phyloP scores from a whole-genome alignment of 1,140 invertebrate species.

The Monomorium pharaonis region DNA sequence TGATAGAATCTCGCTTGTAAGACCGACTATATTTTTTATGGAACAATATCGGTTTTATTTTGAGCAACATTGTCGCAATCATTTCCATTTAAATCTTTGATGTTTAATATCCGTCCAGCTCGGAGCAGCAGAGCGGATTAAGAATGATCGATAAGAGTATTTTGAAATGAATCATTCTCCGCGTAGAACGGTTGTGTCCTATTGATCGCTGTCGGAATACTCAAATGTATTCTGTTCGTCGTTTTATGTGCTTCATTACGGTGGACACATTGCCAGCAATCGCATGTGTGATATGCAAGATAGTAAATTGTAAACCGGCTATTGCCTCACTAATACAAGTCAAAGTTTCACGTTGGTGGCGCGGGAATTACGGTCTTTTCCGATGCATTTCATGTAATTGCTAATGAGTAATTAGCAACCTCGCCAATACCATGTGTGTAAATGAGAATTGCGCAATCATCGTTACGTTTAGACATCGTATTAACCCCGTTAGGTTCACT shows the following conservation, averaged over 20 bases:
- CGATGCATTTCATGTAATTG: neutral
- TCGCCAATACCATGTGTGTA: neutral
- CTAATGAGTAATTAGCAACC: conserved; percentile 42
- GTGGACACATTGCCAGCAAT: conserved; percentile 8
- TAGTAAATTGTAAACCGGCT: conserved; percentile 52
- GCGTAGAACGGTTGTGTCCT: neutral
- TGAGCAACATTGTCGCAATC: conserved; percentile 19
- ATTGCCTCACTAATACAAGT: conserved; percentile 7
- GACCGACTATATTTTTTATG: neutral
- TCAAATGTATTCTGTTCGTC: conserved; percentile 29
- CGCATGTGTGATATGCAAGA: neutral
- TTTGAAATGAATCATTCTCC: conserved; percentile 32
- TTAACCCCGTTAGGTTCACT: neutral
- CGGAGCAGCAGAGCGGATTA: conserved; percentile 27
- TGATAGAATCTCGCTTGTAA: neutral
- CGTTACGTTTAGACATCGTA: neutral
- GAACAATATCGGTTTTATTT: neutral
- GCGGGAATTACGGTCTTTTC: neutral
- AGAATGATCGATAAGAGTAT: conserved; percentile 50
- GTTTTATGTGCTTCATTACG: conserved; percentile 40
- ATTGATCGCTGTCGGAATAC: conserved; percentile 17
- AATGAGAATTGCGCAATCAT: conserved; percentile 48
- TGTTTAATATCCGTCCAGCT: conserved; percentile 17
- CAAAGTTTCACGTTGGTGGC: neutral
- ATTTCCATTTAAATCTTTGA: conserved; percentile 28